A percentile compares a stretch with the other conserved stretches of the same genome.
Evolutionary conservation across 2,797 vertebrate genomes (phyloP).

Genomic region (Siniperca scherzeri): DNA sequence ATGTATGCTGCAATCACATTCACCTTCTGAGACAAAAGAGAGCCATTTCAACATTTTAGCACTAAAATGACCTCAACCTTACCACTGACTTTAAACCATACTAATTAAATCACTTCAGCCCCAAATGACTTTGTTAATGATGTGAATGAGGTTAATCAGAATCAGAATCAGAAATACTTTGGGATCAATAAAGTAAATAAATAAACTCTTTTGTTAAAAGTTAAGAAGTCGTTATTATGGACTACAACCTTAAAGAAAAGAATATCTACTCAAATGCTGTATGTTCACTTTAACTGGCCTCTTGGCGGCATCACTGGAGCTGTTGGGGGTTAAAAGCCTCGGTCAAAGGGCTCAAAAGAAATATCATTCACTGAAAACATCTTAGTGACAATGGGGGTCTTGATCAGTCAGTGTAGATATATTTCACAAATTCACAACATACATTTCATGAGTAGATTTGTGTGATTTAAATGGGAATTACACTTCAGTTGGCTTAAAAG

Average conservation of each 20-base stretch:
- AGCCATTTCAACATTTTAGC: neutral
- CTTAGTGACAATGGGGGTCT: neutral
- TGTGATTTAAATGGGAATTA: neutral
- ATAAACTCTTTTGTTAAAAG: too few species aligned
- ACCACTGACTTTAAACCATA: neutral
- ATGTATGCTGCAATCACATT: neutral
- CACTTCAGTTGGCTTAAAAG: neutral
- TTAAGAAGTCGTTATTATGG: neutral
- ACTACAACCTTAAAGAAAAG: neutral
- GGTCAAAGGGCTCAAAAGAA: neutral
- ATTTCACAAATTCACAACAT: neutral
- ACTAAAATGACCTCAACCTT: neutral
- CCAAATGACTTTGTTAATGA: slow-evolving; percentile 9
- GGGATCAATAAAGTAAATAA: too few species aligned
- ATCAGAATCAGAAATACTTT: too few species aligned
- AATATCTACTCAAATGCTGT: neutral
- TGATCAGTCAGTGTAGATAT: neutral
- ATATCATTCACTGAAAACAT: too few species aligned
- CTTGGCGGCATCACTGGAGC: neutral
- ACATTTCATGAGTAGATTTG: too few species aligned
- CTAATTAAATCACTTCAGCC: slow-evolving; percentile 21
- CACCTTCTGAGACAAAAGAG: neutral
- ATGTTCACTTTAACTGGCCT: slow-evolving; percentile 3
- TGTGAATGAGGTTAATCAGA: slow-evolving; percentile 5
- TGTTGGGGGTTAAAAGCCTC: neutral